phyloP scores from a whole-genome alignment of 2,113 vertebrate species.

The Notothenia coriiceps region DNA sequence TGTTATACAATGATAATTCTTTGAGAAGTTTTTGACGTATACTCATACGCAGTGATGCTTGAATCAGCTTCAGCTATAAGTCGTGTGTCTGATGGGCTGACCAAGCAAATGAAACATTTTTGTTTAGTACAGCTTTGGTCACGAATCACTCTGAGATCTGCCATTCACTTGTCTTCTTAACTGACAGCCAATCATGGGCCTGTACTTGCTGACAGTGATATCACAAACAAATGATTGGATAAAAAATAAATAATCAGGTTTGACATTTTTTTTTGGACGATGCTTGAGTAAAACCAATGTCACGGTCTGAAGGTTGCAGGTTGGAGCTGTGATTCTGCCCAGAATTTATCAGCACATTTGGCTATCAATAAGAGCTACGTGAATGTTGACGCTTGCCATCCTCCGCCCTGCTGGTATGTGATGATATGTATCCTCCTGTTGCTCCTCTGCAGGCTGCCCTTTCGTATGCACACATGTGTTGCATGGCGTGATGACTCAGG shows the following conservation, averaged over 20 bases:
- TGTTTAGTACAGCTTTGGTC: constrained; percentile 26
- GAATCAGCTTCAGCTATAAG: background rate
- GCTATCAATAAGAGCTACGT: constrained; percentile 23
- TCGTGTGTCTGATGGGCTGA: constrained; percentile 1
- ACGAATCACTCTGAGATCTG: constrained; percentile 2
- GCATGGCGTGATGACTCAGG: constrained; percentile 76
- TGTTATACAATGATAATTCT: background rate
- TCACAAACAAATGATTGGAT: constrained; percentile 22
- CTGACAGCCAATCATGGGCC: constrained; percentile 9
- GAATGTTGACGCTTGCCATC: constrained; percentile 47
- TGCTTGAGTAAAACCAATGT: constrained; percentile 37
- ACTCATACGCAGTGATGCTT: background rate
- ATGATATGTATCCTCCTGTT: constrained; percentile 56
- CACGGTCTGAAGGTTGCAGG: constrained; percentile 31
- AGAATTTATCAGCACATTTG: constrained; percentile 27
- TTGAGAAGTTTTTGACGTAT: background rate
- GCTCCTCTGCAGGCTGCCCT: constrained; percentile 57
- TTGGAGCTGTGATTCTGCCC: constrained; percentile 21
- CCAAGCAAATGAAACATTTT: background rate
- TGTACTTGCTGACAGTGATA: constrained; percentile 22
- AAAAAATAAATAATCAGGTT: background rate
- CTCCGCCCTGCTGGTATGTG: constrained; percentile 44
- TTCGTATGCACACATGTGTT: constrained; percentile 63
- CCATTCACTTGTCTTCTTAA: constrained; percentile 1
- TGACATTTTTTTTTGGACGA: constrained; percentile 57